A percentile compares a stretch with the other conserved stretches of the same genome.
Conservation (phyloP, 2,888 invertebrate genomes). For the Catocala sponsa region DNA sequence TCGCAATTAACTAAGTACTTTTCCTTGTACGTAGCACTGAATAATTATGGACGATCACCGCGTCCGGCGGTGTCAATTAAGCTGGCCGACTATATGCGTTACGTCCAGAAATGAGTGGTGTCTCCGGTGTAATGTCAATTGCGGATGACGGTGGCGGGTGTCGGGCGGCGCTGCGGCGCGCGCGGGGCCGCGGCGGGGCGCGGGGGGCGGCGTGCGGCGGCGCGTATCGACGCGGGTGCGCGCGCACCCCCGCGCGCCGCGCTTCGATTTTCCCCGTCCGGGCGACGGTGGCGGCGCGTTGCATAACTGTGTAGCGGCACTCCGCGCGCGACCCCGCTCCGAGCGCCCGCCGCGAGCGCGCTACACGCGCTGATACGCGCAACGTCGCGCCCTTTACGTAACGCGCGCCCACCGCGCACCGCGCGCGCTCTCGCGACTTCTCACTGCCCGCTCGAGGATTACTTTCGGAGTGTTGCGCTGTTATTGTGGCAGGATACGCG, state of each 20-base stretch:
- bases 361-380: conserved; percentile 78
- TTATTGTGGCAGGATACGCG: conserved; percentile 63
- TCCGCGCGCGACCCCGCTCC: conserved; percentile 85
- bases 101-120: conserved; percentile 59
- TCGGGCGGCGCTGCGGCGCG: conserved; percentile 61
- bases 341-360: conserved; percentile 85
- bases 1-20: conserved; percentile 50
- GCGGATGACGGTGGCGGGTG: conserved; percentile 57
- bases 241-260: conserved; percentile 78
- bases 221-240: conserved; percentile 78
- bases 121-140: conserved; percentile 74
- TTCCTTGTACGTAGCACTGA: conserved; percentile 31
- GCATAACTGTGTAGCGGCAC: conserved; percentile 85
- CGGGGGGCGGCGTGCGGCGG: conserved; percentile 62
- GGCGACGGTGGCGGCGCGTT: conserved; percentile 84
- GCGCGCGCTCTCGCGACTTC: conserved; percentile 63
- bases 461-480: conserved; percentile 71
- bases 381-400: conserved; percentile 84
- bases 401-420: conserved; percentile 75
- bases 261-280: conserved; percentile 80
- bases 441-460: conserved; percentile 56
- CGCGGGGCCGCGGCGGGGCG: conserved; percentile 59
- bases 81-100: conserved; percentile 39
- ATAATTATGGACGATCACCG: conserved; percentile 36
- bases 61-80: conserved; percentile 43